Percentiles rank a stretch among this genome's conserved stretches.
Conservation (phyloP, 1,140 invertebrate species). For the Papilio helenus region DNA sequence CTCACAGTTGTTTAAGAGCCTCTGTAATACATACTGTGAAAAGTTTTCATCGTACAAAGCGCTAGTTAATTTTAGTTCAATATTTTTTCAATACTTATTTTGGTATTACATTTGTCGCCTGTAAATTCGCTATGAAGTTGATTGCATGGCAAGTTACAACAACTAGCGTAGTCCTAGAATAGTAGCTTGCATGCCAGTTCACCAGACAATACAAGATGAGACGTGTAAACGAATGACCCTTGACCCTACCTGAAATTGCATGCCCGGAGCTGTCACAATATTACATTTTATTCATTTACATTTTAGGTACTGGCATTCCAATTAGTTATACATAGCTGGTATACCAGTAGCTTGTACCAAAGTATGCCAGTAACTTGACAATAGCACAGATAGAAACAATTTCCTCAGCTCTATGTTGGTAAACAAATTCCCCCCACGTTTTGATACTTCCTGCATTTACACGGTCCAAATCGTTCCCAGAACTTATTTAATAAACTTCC, state of each 20-base stretch:
- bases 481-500: constrained; percentile 43
- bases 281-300: too few species aligned
- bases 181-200: too few species aligned
- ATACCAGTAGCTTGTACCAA: too few species aligned
- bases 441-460: constrained; percentile 30
- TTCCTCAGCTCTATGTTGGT: background rate
- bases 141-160: too few species aligned
- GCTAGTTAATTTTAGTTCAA: background rate
- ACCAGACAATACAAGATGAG: too few species aligned
- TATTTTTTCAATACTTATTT: background rate
- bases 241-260: too few species aligned
- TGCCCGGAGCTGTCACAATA: too few species aligned
- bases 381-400: background rate
- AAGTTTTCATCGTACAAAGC: background rate
- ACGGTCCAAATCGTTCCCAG: constrained; percentile 37
- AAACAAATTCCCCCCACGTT: constrained; percentile 5
- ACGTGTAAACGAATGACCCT: too few species aligned
- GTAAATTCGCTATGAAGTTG: background rate
- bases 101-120: background rate
- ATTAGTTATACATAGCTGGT: too few species aligned
- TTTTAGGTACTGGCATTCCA: too few species aligned
- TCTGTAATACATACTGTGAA: background rate
- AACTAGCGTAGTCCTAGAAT: too few species aligned
- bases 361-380: background rate
- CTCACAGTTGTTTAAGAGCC: background rate